Conservation (phyloP, 1,140 invertebrate species). For the Drosophila setifemur region DNA sequence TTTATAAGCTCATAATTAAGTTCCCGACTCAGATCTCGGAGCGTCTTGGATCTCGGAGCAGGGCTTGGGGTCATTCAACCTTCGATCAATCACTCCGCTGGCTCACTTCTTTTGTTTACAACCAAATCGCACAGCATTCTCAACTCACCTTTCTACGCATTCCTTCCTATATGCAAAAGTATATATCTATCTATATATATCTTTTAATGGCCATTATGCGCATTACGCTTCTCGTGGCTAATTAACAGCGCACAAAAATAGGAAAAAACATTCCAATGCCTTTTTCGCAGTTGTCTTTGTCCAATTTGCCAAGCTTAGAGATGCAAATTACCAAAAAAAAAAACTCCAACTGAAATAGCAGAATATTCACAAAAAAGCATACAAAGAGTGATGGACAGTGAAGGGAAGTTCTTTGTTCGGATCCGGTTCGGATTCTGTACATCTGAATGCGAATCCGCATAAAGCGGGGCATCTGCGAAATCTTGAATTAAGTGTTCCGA, state of each 20-base stretch:
- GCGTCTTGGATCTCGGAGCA: constrained; percentile 18
- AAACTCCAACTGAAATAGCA: background rate
- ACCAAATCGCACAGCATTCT: constrained; percentile 12
- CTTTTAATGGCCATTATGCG: constrained; percentile 50
- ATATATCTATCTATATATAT: constrained; percentile 11
- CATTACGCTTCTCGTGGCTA: constrained; percentile 56
- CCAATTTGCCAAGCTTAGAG: constrained; percentile 61
- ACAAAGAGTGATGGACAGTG: constrained; percentile 49
- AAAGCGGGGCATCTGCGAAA: constrained; percentile 17
- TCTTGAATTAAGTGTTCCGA: constrained; percentile 56
- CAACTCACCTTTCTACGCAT: constrained; percentile 20
- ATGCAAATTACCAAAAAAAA: constrained; percentile 61
- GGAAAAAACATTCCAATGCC: constrained; percentile 46
- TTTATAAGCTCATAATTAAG: constrained; percentile 54
- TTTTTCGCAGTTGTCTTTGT: constrained; percentile 44
- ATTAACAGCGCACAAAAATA: constrained; percentile 60
- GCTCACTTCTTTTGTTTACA: constrained; percentile 40
- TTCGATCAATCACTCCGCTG: constrained; percentile 60
- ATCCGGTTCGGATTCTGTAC: constrained; percentile 14
- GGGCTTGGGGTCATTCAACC: constrained; percentile 56
- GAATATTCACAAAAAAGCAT: background rate
- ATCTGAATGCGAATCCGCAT: background rate
- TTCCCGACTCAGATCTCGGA: constrained; percentile 18
- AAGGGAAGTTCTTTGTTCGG: constrained; percentile 74
- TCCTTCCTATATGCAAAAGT: constrained; percentile 15